These are phyloP conservation scores for Leptestheria dahalacensis DNA, from an alignment of 1,140 invertebrate species.

Conservation along the genomic window DNA sequence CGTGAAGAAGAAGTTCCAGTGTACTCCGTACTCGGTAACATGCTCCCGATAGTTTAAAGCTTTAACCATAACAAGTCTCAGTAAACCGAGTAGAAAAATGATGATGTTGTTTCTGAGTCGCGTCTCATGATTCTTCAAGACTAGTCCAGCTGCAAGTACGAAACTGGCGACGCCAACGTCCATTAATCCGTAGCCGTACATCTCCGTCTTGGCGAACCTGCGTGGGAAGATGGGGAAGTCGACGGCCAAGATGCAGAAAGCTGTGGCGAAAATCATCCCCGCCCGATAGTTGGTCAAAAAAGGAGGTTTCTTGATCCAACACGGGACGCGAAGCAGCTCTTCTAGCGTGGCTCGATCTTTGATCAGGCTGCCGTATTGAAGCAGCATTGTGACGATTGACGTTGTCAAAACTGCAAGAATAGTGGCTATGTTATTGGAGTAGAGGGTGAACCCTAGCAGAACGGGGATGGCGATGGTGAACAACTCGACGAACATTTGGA, in stretches of 20 bases:
- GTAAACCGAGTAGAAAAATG: conserved; percentile 53
- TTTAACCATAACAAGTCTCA: conserved; percentile 36
- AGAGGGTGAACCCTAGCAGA: conserved; percentile 24
- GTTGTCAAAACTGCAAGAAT: not conserved
- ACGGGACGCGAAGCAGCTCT: not conserved
- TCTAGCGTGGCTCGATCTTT: conserved; percentile 19
- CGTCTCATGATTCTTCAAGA: not conserved
- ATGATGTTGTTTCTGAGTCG: conserved; percentile 22
- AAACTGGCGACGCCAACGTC: conserved; percentile 85
- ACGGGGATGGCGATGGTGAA: conserved; percentile 32
- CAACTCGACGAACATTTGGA: conserved; percentile 32
- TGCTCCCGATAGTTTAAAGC: conserved; percentile 65
- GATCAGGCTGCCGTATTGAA: conserved; percentile 33
- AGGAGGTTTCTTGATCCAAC: conserved; percentile 25
- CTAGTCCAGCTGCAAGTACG: conserved; percentile 43
- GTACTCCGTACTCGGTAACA: conserved; percentile 79
- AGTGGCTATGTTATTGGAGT: not conserved
- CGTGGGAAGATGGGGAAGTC: conserved; percentile 79
- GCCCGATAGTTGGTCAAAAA: conserved; percentile 51
- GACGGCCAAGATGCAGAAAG: conserved; percentile 74
- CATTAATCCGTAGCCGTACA: conserved; percentile 80
- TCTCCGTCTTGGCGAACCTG: conserved; percentile 69
- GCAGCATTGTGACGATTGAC: not conserved
- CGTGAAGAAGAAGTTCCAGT: conserved; percentile 96
- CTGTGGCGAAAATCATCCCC: conserved; percentile 54